Evolutionary conservation across 2,888 invertebrate species (phyloP).

Genomic region (Fragum fragum): DNA sequence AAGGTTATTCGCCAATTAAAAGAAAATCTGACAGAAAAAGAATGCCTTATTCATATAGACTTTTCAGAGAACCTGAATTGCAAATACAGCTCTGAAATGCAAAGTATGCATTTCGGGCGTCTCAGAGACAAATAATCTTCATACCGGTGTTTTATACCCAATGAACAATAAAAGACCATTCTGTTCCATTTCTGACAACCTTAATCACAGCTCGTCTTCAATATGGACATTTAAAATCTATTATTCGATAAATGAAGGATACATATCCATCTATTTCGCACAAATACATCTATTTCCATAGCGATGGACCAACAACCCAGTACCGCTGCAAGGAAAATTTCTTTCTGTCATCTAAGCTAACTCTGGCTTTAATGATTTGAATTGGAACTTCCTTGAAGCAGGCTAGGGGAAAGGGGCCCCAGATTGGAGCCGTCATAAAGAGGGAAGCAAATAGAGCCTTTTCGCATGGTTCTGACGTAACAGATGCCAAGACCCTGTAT

Average conservation of each 20-base stretch:
- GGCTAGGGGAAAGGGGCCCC: conserved; percentile 83
- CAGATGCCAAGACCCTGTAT: conserved; percentile 25
- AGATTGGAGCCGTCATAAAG: conserved; percentile 79
- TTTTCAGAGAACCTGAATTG: conserved; percentile 79
- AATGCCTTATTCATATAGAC: conserved; percentile 78
- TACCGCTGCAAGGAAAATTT: conserved; percentile 86
- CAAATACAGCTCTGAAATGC: conserved; percentile 34
- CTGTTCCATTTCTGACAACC: conserved; percentile 27
- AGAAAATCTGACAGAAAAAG: conserved; percentile 60
- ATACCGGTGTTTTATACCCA: conserved; percentile 28
- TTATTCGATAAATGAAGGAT: not conserved
- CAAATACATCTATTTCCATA: conserved; percentile 72
- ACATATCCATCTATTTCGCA: not conserved
- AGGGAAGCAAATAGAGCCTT: conserved; percentile 75
- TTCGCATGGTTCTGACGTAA: conserved; percentile 36
- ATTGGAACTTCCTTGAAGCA: conserved; percentile 83
- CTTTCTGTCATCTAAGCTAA: conserved; percentile 55
- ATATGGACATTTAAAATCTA: conserved; percentile 15
- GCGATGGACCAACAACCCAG: conserved; percentile 85
- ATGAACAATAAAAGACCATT: not conserved
- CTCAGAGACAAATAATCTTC: conserved; percentile 34
- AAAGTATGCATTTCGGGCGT: conserved; percentile 35
- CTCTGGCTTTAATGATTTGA: conserved; percentile 67
- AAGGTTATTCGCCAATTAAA: conserved; percentile 58
- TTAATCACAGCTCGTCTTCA: conserved; percentile 5